These are phyloP conservation scores for Drosophila quasianomalipes DNA, from an alignment of 2,888 invertebrate species.

Conservation along the genomic window DNA sequence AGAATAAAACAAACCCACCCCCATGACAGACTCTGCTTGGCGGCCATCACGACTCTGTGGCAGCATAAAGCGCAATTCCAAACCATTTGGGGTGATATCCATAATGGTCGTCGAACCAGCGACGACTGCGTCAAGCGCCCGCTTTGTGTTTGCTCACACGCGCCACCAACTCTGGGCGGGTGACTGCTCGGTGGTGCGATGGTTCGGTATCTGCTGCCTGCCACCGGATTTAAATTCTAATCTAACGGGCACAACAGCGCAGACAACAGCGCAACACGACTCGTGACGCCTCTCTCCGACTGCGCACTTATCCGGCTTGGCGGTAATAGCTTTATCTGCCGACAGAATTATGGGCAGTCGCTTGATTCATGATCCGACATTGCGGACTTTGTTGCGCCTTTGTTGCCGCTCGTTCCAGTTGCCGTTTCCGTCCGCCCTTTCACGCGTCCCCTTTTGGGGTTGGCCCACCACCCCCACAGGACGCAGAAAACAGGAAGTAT, in stretches of 20 bases:
- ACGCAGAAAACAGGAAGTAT: conserved; percentile 45
- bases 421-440: conserved; percentile 39
- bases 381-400: conserved; percentile 55
- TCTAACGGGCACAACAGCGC: conserved; percentile 64
- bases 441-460: conserved; percentile 21
- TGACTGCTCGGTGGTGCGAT: conserved; percentile 21
- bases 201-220: conserved; percentile 30
- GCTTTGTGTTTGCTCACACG: conserved; percentile 62
- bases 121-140: conserved; percentile 54
- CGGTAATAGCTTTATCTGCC: conserved; percentile 85
- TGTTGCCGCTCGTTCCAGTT: conserved; percentile 34
- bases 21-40: conserved; percentile 17
- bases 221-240: conserved; percentile 77
- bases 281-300: conserved; percentile 12
- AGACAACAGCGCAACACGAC: conserved; percentile 52
- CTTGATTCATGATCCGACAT: conserved; percentile 82
- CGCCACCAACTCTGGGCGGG: conserved; percentile 39
- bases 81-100: conserved; percentile 80
- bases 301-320: conserved; percentile 75
- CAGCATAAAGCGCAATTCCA: conserved; percentile 58
- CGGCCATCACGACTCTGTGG: conserved; percentile 47
- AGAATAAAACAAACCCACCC: conserved; percentile 53
- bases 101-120: conserved; percentile 74
- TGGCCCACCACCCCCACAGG: conserved; percentile 22
- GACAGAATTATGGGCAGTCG: conserved; percentile 83